Percentiles rank a stretch among this genome's conserved stretches.
These are phyloP conservation scores for Anneissia japonica DNA, from an alignment of 35 echinoderm and acorn worm species.

Conservation along the genomic window DNA sequence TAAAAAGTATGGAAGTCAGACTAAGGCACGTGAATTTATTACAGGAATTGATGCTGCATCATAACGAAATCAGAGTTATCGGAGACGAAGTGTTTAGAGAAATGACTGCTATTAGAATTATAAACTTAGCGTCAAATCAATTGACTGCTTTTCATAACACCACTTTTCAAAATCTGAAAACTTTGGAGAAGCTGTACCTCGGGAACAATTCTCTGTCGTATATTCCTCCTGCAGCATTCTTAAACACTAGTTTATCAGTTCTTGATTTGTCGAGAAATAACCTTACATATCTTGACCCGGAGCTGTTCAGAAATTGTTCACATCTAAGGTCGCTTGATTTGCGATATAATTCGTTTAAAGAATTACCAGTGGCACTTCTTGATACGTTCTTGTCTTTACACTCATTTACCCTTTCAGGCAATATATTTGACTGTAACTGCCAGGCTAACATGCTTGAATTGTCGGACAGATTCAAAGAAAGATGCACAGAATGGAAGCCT, in stretches of 20 bases:
- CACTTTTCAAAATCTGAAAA: background rate
- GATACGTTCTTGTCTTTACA: background rate
- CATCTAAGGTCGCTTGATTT: background rate
- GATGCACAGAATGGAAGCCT: background rate
- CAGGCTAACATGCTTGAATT: background rate
- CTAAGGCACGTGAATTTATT: background rate
- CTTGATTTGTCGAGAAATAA: background rate
- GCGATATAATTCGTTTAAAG: background rate
- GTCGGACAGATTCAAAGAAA: background rate
- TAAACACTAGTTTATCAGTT: background rate
- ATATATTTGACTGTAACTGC: background rate
- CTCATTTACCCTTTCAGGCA: background rate
- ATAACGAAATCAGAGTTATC: background rate
- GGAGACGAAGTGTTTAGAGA: background rate
- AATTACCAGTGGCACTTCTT: background rate
- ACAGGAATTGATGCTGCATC: background rate
- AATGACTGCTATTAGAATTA: background rate
- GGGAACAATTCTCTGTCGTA: background rate
- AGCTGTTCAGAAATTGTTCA: background rate
- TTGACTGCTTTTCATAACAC: background rate
- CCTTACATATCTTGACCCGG: background rate
- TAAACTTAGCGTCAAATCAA: background rate
- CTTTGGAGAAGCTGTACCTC: background rate
- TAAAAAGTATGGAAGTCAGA: background rate
- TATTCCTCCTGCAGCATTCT: background rate